Conservation (phyloP, 2,113 vertebrate genomes). For the Sminthopsis crassicaudata region DNA sequence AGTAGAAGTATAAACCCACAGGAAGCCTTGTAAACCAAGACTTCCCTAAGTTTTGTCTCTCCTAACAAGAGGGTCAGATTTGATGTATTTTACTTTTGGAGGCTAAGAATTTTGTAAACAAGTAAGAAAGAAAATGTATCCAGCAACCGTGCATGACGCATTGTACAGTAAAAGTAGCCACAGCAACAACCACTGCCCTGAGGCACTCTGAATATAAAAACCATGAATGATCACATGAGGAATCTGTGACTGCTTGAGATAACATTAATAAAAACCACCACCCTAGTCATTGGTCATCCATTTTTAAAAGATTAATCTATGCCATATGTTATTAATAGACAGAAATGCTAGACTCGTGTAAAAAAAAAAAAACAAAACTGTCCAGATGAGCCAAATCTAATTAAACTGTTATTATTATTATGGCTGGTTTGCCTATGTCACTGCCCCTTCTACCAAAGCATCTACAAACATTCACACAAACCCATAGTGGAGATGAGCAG, state of each 20-base stretch:
- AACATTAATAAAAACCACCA: conserved; percentile 47
- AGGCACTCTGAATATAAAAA: conserved; percentile 29
- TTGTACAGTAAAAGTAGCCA: conserved; percentile 38
- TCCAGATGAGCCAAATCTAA: conserved; percentile 59
- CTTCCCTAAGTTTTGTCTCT: conserved; percentile 39
- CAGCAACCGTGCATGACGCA: conserved; percentile 30
- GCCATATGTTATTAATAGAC: conserved; percentile 71
- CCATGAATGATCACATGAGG: conserved; percentile 29
- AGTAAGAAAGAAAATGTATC: conserved; percentile 36
- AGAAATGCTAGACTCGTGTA: conserved; percentile 45
- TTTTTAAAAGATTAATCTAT: conserved; percentile 71
- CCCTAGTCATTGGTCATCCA: conserved; percentile 11
- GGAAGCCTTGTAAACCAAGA: not conserved
- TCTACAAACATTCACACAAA: not conserved
- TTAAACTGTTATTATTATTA: conserved; percentile 63
- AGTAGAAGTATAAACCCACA: not conserved
- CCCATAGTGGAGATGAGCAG: not conserved
- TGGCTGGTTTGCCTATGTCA: conserved; percentile 31
- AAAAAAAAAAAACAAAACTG: conserved; percentile 33
- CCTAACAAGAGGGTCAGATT: conserved; percentile 3
- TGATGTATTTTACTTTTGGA: not conserved
- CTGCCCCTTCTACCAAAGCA: conserved; percentile 15
- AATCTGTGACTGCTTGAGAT: conserved; percentile 38
- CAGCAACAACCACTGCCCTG: conserved; percentile 16
- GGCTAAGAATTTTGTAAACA: conserved; percentile 35